Evolutionary conservation across 2,888 invertebrate genomes (phyloP), one percentile per base, ranked within the genome.

Genomic region (Mylabris sibirica): DNA sequence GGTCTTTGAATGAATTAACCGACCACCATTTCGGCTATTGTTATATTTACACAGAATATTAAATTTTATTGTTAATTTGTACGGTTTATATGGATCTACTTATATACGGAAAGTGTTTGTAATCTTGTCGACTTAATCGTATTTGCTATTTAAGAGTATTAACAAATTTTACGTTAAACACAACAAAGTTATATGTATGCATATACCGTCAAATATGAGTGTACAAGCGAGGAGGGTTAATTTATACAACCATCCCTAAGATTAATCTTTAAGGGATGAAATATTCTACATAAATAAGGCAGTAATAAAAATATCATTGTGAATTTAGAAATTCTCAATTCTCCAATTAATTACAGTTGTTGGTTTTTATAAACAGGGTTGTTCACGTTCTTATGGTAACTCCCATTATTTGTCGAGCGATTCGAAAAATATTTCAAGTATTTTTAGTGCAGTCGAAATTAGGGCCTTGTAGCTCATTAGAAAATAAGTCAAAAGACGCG

Each of bases 21-120:
- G 78, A 79, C 80, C 77, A 73, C 80, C 74, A 74, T 75, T 79
- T 76, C 71, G 75, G 76, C 76, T 73, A 76, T 74, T 78, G 71
- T 22, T 75, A 75, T 79, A 78, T 79, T 79, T 79, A 78, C 78
- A 71, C 76, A 74, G 79, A 78, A 79, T 80, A 80, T 79, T 80
- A 80, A 79, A 80, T 80, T 80, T 80, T 80, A 80, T 79, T 78
- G 79, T 80, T 80, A 78, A 80, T 79, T 80, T 79, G 79, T 78
- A 74, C 77, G 72, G 72, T 75, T 74, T 73, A 73, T 74, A 71
- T 63, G 72, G 44, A 65, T 66, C 53, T 22, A 24, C 24, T 53
- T 53, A 53, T 76, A 77, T 71, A 67, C 64, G 65, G 68, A 65
- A 71, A 72, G 71, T 73, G 74, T 77, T 78, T 73, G 74, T 78